Conservation (phyloP, 2,888 invertebrate genomes). For the Cheilosia soror region DNA sequence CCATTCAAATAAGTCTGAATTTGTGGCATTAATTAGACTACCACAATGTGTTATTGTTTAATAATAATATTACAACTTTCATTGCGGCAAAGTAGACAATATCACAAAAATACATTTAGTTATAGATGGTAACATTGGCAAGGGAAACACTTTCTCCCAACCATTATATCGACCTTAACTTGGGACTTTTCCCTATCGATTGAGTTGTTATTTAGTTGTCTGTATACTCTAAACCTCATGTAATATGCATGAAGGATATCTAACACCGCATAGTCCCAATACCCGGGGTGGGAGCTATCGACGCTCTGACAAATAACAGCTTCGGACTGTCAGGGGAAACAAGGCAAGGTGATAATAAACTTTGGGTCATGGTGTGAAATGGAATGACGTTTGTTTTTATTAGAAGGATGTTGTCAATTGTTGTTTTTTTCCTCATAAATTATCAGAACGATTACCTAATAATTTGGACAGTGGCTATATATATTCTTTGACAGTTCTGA, state of each 20-base stretch:
- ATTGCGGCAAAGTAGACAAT: conserved; percentile 21
- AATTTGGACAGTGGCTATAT: too few relatives aligned
- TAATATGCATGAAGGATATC: conserved; percentile 27
- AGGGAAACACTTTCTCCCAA: background rate
- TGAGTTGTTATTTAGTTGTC: conserved; percentile 3
- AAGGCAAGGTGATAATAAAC: background rate
- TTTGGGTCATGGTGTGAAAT: background rate
- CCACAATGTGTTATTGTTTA: conserved; percentile 15
- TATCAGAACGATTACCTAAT: too few relatives aligned
- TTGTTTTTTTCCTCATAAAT: too few relatives aligned
- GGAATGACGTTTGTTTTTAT: too few relatives aligned
- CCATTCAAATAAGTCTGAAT: conserved; percentile 14
- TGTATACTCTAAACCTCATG: conserved; percentile 9
- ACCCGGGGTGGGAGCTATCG: background rate
- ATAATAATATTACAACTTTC: conserved; percentile 39
- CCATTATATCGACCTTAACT: background rate
- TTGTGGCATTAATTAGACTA: conserved; percentile 43
- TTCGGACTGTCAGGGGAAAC: background rate
- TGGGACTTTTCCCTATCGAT: conserved; percentile 7
- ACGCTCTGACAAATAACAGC: conserved; percentile 34
- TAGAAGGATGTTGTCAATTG: too few relatives aligned
- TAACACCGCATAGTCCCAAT: background rate
- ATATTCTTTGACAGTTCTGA: too few relatives aligned
- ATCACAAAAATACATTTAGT: conserved; percentile 40
- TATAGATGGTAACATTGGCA: background rate